Evolutionary conservation across 2,888 invertebrate genomes (phyloP), one percentile per base, ranked within the genome.

Genomic region (Onthophagus sagittarius): DNA sequence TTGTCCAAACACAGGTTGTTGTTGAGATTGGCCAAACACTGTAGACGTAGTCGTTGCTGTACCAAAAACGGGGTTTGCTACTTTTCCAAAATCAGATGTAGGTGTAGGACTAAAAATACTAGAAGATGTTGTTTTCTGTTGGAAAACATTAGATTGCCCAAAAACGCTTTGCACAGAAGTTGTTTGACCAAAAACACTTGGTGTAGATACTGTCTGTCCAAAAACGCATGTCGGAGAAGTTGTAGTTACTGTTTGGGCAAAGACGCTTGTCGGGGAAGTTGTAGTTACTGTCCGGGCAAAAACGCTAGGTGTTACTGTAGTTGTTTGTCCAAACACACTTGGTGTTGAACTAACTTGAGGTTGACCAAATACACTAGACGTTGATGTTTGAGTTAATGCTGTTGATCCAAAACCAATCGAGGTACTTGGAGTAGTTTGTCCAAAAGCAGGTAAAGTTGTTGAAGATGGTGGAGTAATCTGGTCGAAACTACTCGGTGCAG

Each of bases 121-220:
- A 5, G 72, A 15, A 11, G 13, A 14, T 31, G 72, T 69, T 53
- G 72, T 23, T 1, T 67, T 15, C 2, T 31, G 13, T 33, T 39
- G 13, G 31, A 33, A 31, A 33, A 11, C 32, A 33, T 15, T 69
- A 4, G 69, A 23, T 69, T 13, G 23, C 9, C 64, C 15, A 15
- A 64, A 15, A 64, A 64, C 15, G 23, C 63, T 63, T 14, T 7
- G 63, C 6, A 7, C n/a, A 13, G 63, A 14, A 5, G 77, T 65
- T 13, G 78, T 15, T 63, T 72, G 33, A 15, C 77, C 78, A 77
- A 79, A 79, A 32, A 75, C 53, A 7, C 69, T 70, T 3, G 72
- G 65, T n/a, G 70, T 71, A 11, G 67, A 14, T 62, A 63, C 39
- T 13, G 64, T 14, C 3, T 64, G 64, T 9, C 69, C 63, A 15